Base-by-base conservation (phyloP, 2,797 vertebrate species). In the Anguilla marmorata region DNA sequence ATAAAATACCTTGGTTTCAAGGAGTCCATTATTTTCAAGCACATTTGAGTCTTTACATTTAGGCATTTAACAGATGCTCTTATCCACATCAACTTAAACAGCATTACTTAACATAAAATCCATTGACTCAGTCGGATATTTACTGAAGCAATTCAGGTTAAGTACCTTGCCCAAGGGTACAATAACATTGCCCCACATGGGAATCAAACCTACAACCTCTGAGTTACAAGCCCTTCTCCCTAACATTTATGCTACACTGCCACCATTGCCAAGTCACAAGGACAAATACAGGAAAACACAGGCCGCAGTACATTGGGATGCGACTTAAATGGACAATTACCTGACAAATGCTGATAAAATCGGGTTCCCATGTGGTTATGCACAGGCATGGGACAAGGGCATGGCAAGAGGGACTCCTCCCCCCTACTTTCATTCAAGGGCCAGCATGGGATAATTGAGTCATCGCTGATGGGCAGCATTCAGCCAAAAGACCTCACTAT, bases 121-220 rank as follows among this genome's bases (percentile, higher is more conserved):
- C 63, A 69, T 69, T 69, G 6, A 69, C 63, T 27, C 63, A 69
- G 63, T 69, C 27, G 63, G 24, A 69, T 69, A 69, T 69, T 69
- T 69, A 69, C 63, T 69, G 63, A 69, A 69, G 63, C 63, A 69
- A 69, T 69, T 69, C 63, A 27, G n/a, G n/a, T 69, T 69, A 69
- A 69, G 63, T 69, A 69, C 63, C 4, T 69, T 69, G 63, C 63
- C 63, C 63, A 27, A 69, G 63, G 63, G 63, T 69, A 69, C 63
- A 69, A 69, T 69, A 69, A 27, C 63, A 69, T 69, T 69, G 9
- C n/a, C n/a, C 63, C 63, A 69, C 63, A 27, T 69, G 63, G 63
- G 63, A 69, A 69, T 69, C 63, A 69, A 27, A 69, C 63, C 63
- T 27, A 27, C 0, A 69, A 69, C 63, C 63, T 24, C 60, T 63